Percentiles rank a stretch among this genome's conserved stretches.
These are phyloP conservation scores for Drosophila kohkoa DNA, from an alignment of 1,140 invertebrate genomes.

Conservation along the genomic window DNA sequence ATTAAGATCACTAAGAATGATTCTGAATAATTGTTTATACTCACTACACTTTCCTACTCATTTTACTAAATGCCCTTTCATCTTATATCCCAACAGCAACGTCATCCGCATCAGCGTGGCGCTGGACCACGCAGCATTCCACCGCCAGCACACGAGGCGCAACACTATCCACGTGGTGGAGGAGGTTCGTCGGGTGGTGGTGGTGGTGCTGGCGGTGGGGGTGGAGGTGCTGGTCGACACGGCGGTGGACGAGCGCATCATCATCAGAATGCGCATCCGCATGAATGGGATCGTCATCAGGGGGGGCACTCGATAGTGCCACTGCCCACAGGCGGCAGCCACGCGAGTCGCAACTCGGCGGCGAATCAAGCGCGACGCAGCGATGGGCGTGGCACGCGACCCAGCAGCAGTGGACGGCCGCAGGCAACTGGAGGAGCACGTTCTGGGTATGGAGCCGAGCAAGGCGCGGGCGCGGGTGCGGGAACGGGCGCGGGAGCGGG, in stretches of 20 bases:
- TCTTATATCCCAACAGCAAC: constrained; percentile 71
- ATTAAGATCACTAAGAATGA: too few species aligned
- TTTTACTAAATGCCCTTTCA: too few species aligned
- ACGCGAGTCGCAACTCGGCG: constrained; percentile 65
- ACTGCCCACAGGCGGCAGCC: constrained; percentile 68
- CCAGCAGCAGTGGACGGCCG: constrained; percentile 85
- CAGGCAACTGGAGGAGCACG: constrained; percentile 84
- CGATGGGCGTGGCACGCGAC: constrained; percentile 66
- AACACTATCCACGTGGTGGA: constrained; percentile 64
- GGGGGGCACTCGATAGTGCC: constrained; percentile 75
- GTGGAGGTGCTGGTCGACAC: constrained; percentile 41
- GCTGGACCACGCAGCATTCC: constrained; percentile 86
- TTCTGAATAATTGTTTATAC: too few species aligned
- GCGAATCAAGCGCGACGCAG: constrained; percentile 74
- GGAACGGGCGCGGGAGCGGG: constrained; percentile 85
- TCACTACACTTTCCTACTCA: too few species aligned
- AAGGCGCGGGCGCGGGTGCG: constrained; percentile 44
- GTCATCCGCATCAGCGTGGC: constrained; percentile 85
- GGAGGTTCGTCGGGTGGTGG: constrained; percentile 36
- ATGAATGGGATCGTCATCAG: constrained; percentile 81
- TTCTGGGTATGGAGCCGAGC: constrained; percentile 74
- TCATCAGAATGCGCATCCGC: constrained; percentile 69
- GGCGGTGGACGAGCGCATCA: constrained; percentile 61
- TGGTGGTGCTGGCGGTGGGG: constrained; percentile 9
- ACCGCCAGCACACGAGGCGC: constrained; percentile 81